A percentile compares a stretch with the other conserved stretches of the same genome.
These are phyloP conservation scores for Synodontis membranacea DNA, from an alignment of 2,113 vertebrate genomes.

Conservation along the genomic window DNA sequence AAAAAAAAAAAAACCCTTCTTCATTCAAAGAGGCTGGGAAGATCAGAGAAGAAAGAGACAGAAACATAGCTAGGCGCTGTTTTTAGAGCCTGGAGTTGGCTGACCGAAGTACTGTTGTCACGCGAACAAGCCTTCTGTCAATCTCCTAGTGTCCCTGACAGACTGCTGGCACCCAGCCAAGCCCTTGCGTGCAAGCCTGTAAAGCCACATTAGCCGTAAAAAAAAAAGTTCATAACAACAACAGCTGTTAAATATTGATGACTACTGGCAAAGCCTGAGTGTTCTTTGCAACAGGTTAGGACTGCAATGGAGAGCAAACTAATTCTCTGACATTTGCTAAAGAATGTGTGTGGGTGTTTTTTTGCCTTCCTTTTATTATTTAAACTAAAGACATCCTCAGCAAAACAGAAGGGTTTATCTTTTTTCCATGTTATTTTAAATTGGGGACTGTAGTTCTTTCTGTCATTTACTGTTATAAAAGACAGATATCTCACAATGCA, in stretches of 20 bases:
- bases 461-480: not conserved
- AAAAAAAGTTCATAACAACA: conserved; percentile 94
- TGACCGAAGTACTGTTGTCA: conserved; percentile 85
- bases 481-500: not conserved
- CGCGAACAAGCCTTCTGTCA: conserved; percentile 87
- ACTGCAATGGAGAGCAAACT: conserved; percentile 84
- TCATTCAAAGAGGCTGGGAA: conserved; percentile 64
- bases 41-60: conserved; percentile 72
- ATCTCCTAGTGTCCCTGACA: conserved; percentile 83
- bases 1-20: not conserved
- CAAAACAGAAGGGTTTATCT: not conserved
- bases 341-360: conserved; percentile 70
- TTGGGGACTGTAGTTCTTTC: not conserved
- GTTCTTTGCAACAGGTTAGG: conserved; percentile 83
- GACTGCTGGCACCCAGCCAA: conserved; percentile 79
- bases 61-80: conserved; percentile 51
- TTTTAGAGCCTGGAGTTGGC: conserved; percentile 70
- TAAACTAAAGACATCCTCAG: not conserved
- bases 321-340: conserved; percentile 86
- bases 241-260: conserved; percentile 99
- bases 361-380: not conserved
- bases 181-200: conserved; percentile 89
- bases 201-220: conserved; percentile 80
- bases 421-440: not conserved
- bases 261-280: conserved; percentile 85